A percentile compares a stretch with the other conserved stretches of the same genome.
Conservation (phyloP, 2,113 vertebrate genomes). For the Manacus vitellinus region DNA sequence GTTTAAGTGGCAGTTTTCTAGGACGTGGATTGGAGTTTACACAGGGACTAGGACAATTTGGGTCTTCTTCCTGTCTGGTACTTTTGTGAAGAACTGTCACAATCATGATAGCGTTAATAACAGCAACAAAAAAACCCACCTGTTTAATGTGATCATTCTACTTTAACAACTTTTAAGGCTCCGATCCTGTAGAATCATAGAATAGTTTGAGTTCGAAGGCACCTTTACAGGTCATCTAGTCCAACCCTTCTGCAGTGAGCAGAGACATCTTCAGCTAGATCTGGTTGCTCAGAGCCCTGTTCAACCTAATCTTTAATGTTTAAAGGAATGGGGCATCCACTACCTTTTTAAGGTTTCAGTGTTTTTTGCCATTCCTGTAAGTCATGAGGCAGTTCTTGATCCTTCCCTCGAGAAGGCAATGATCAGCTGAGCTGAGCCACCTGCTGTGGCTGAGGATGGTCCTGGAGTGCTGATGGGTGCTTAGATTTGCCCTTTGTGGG, state of each 20-base stretch:
- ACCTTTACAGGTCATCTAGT: not conserved
- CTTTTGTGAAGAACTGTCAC: not conserved
- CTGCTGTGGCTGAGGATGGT: not conserved
- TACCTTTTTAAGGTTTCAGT: not conserved
- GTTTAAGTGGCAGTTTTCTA: not conserved
- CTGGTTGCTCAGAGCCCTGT: not conserved
- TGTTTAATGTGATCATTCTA: not conserved
- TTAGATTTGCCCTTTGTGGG: not conserved
- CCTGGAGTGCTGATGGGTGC: not conserved
- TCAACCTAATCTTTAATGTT: rapidly evolving
- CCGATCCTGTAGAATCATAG: not conserved
- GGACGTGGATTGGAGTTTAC: not conserved
- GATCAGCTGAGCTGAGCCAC: not conserved
- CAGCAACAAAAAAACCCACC: rapidly evolving
- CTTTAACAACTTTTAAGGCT: not conserved
- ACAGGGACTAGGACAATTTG: not conserved
- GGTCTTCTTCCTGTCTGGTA: not conserved
- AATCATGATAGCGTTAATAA: not conserved
- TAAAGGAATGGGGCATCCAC: no score
- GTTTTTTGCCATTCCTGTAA: not conserved
- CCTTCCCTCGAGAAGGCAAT: not conserved
- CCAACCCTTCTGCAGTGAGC: not conserved
- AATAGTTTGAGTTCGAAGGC: not conserved
- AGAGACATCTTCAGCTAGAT: not conserved
- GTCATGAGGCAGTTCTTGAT: not conserved